Conservation (phyloP, 1,140 invertebrate species). For the Trichomalopsis sarcophagae region DNA sequence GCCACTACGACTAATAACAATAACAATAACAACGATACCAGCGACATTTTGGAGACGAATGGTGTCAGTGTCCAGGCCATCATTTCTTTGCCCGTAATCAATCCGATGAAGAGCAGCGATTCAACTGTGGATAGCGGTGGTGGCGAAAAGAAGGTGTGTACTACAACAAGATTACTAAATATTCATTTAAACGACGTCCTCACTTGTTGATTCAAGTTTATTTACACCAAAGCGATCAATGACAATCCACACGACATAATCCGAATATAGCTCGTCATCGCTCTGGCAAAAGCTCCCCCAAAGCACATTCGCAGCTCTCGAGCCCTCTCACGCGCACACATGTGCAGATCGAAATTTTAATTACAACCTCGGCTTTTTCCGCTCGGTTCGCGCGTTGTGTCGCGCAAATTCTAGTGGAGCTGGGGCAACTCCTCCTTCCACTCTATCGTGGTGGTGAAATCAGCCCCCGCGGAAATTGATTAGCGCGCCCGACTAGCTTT, state of each 20-base stretch:
- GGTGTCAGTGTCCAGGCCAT: slow-evolving; percentile 62
- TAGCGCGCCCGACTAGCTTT: slow-evolving; percentile 41
- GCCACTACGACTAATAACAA: neutral
- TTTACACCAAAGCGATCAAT: neutral
- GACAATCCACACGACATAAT: neutral
- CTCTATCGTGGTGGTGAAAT: neutral
- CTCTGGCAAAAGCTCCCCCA: neutral
- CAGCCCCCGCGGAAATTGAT: slow-evolving; percentile 45
- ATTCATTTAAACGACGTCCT: neutral
- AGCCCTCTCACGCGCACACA: neutral
- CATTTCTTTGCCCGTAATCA: slow-evolving; percentile 63
- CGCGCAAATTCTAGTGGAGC: neutral
- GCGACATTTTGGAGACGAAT: slow-evolving; percentile 29
- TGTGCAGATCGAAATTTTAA: slow-evolving; percentile 45
- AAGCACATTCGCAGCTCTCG: neutral
- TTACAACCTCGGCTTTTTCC: neutral
- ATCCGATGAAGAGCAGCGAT: slow-evolving; percentile 58
- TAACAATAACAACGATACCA: neutral
- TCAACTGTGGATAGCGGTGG: slow-evolving; percentile 52
- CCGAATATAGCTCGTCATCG: neutral
- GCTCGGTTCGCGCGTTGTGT: neutral
- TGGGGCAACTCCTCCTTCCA: neutral
- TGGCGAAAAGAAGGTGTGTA: slow-evolving; percentile 56
- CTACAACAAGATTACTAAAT: neutral
- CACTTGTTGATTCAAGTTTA: slow-evolving; percentile 4